These are phyloP conservation scores for Apotomis betuletana DNA, from an alignment of 2,888 invertebrate genomes.

Conservation along the genomic window DNA sequence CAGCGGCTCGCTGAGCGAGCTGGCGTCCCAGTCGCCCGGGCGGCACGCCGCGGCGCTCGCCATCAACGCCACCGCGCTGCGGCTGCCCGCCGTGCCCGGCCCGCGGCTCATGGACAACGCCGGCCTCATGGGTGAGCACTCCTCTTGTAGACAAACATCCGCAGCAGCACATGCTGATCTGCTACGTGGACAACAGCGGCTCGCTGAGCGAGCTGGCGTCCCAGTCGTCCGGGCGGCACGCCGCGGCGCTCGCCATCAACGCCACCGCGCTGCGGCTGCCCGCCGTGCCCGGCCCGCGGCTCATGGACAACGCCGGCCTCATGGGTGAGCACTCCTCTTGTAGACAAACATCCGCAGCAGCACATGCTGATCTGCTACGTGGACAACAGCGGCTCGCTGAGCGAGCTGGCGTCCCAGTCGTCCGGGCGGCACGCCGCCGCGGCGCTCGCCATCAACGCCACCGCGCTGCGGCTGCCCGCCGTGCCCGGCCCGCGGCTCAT, in stretches of 20 bases:
- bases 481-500: too few relatives aligned
- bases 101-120: constrained; percentile 57
- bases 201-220: constrained; percentile 51
- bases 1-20: constrained; percentile 47
- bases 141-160: too few relatives aligned
- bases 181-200: constrained; percentile 55
- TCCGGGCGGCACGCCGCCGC: too few relatives aligned
- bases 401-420: too few relatives aligned
- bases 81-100: constrained; percentile 64
- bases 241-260: constrained; percentile 63
- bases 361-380: too few relatives aligned
- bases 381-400: too few relatives aligned
- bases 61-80: constrained; percentile 67
- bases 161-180: constrained; percentile 67
- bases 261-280: constrained; percentile 68
- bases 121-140: constrained; percentile 54
- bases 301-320: constrained; percentile 53
- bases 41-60: constrained; percentile 57
- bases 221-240: constrained; percentile 48
- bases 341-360: too few relatives aligned
- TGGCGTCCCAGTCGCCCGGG: constrained; percentile 51
- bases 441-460: too few relatives aligned
- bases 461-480: too few relatives aligned
- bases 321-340: constrained; percentile 59
- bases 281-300: constrained; percentile 60